phyloP scores from a whole-genome alignment of 2,888 invertebrate genomes.

The Chrysolina oricalcia region DNA sequence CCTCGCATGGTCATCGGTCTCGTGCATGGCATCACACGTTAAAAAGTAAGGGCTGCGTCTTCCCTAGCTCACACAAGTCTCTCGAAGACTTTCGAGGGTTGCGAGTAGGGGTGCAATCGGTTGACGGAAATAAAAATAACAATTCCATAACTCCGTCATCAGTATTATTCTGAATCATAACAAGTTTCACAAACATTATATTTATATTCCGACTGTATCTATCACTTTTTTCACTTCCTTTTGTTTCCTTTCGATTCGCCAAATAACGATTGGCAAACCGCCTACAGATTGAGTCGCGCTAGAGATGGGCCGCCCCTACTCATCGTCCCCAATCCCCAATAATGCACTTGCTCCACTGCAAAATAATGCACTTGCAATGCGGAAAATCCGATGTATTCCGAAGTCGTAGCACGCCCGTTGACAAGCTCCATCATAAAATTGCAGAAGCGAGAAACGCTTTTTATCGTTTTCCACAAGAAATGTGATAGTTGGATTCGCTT shows the following conservation, averaged over 20 bases:
- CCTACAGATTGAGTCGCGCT: background rate
- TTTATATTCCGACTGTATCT: background rate
- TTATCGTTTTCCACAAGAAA: slow-evolving; percentile 5
- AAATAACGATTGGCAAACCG: background rate
- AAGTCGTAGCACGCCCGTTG: background rate
- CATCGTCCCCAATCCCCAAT: background rate
- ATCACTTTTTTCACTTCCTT: background rate
- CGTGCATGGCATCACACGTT: too few species aligned
- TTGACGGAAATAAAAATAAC: too few species aligned
- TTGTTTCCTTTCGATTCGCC: background rate
- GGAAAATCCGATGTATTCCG: background rate
- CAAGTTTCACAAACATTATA: too few species aligned
- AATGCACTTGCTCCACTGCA: background rate
- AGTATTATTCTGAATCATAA: too few species aligned
- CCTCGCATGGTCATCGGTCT: too few species aligned
- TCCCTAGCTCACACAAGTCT: too few species aligned
- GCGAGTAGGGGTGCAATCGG: too few species aligned
- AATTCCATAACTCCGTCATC: too few species aligned
- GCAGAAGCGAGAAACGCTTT: background rate
- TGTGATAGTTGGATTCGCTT: background rate
- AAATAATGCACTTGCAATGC: background rate
- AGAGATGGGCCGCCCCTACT: background rate
- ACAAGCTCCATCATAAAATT: slow-evolving; percentile 1
- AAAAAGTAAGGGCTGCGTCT: too few species aligned
- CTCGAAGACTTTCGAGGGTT: too few species aligned